A percentile compares a stretch with the other conserved stretches of the same genome.
Evolutionary conservation across 2,797 vertebrate species (phyloP).

Genomic region (Phoebastria nigripes): DNA sequence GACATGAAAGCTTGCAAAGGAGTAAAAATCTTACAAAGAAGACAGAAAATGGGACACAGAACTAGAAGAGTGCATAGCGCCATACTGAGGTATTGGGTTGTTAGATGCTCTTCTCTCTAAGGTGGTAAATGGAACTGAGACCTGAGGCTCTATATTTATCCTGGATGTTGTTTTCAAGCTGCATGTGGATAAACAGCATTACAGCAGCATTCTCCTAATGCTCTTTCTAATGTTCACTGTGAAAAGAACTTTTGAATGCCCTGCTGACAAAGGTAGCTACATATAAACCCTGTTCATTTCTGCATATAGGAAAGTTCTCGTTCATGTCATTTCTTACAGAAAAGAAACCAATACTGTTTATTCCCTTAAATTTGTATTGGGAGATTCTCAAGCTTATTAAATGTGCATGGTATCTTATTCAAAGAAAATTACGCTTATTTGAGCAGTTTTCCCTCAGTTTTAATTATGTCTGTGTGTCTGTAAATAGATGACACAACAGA

Average conservation of each 20-base stretch:
- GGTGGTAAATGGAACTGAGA: not conserved
- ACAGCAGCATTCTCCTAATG: not conserved
- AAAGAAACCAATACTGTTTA: not conserved
- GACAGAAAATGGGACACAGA: not conserved
- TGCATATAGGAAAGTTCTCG: not conserved
- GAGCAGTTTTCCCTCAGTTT: not conserved
- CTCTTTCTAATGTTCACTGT: not conserved
- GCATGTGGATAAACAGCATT: not conserved
- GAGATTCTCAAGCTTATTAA: not conserved
- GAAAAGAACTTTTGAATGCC: not conserved
- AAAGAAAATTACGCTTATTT: not conserved
- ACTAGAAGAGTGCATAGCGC: not conserved
- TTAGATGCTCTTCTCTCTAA: not conserved
- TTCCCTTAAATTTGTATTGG: not conserved
- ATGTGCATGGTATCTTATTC: not conserved
- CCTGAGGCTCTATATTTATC: not conserved
- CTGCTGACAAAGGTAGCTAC: not conserved
- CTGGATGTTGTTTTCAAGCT: not conserved
- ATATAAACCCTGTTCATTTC: not conserved
- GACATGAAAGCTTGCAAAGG: not conserved
- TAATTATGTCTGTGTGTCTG: not conserved
- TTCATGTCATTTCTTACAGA: not conserved
- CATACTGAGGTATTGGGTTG: not conserved
- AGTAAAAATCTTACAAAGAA: not conserved
- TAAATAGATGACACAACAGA: conserved; percentile 16